phyloP scores from a whole-genome alignment of 2,888 invertebrate species.

The Venusia cambrica region DNA sequence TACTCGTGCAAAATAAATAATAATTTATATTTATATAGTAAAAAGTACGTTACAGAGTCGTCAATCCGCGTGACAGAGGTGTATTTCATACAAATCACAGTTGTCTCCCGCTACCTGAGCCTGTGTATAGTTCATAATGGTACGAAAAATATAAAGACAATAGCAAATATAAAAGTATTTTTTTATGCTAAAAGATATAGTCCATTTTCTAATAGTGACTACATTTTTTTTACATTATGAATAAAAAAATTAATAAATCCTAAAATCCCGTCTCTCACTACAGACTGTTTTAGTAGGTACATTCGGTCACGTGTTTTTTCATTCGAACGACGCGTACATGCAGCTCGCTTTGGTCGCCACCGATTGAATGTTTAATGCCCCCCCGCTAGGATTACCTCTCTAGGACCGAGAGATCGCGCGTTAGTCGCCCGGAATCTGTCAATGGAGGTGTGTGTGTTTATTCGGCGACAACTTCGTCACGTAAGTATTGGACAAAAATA shows the following conservation, averaged over 20 bases:
- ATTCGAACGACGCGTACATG: slow-evolving; percentile 2
- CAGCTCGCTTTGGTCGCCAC: not conserved
- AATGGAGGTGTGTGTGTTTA: slow-evolving; percentile 9
- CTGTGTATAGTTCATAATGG: slow-evolving; percentile 1
- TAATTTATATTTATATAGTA: slow-evolving; percentile 5
- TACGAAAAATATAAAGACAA: slow-evolving; percentile 1
- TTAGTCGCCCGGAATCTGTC: slow-evolving; percentile 15
- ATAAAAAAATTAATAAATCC: not conserved
- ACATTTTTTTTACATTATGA: not conserved
- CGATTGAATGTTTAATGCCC: slow-evolving; percentile 4
- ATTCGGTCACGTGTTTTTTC: slow-evolving; percentile 8
- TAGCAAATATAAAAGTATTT: slow-evolving; percentile 2
- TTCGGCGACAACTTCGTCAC: slow-evolving; percentile 16
- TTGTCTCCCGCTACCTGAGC: slow-evolving; percentile 1
- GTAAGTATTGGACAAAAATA: slow-evolving; percentile 15
- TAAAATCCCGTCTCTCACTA: slow-evolving; percentile 5
- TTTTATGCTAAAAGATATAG: not conserved
- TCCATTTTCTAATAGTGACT: slow-evolving; percentile 1
- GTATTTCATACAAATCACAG: slow-evolving; percentile 10
- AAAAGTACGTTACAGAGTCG: slow-evolving; percentile 8
- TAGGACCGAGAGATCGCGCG: slow-evolving; percentile 5
- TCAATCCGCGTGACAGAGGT: slow-evolving; percentile 3
- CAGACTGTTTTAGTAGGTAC: not conserved
- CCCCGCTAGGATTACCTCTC: slow-evolving; percentile 1
- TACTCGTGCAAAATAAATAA: slow-evolving; percentile 1